Base-by-base conservation (phyloP, 2,888 invertebrate species). In the Molanna angustata region DNA sequence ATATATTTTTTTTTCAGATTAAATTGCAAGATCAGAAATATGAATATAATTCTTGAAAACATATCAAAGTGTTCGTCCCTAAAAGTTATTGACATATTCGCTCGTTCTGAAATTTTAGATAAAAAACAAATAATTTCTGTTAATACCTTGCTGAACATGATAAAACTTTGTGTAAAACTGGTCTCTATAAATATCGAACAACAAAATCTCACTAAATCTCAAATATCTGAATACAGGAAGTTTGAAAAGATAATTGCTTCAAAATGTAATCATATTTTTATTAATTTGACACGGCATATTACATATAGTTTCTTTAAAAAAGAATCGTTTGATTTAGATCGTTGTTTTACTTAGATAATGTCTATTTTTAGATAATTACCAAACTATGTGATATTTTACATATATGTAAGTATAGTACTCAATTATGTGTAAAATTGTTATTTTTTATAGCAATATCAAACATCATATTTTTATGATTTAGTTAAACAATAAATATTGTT, bases 1-100 rank as follows among this genome's bases (percentile, higher is more conserved):
- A 35, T n/a, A 4, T 35, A 4, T 35, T 20, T 46, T 46, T 13
- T 46, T 46, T 46, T 35, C 35, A 46, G 46, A 20, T 18, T 46
- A 14, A 21, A 46, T 4, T 35, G 35, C 14, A 11, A 20, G 21
- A 21, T 35, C 16, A 11, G 35, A 16, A 35, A 35, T 13, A 46
- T 20, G 6, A 35, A 46, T 17, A 14, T 17, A 13, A n/a, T 46
- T 13, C 14, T 46, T 19, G 35, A n/a, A 3, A 46, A 46, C 21
- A 13, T 46, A 3, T 7, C 19, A 4, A 16, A 17, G 14, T 46
- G 46, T 17, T 7, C 2, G 4, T 16, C 16, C 6, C 17, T 46
- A 14, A 21, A 46, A 14, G 35, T 46, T 2, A 20, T 46, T 33
- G 46, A 46, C n/a, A 35, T 35, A 20, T 16, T 35, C 11, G 46